Base-by-base conservation (phyloP, 2,113 vertebrate genomes). In the Chunga burmeisteri region DNA sequence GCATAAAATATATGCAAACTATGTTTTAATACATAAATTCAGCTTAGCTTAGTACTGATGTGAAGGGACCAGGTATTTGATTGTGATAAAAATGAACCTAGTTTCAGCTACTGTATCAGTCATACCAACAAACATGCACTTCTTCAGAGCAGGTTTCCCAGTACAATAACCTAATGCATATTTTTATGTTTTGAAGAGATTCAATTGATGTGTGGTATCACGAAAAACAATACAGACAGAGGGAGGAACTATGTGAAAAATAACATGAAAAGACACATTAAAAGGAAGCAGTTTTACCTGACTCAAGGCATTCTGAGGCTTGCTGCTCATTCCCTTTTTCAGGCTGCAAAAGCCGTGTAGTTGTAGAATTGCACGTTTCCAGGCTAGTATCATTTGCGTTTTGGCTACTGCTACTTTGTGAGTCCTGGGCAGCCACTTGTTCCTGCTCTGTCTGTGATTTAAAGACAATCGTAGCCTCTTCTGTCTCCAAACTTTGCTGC, bases 281-380 rank as follows among this genome's bases (percentile, higher is more conserved):
- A 77, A 65, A 95, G 23, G 71, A 86, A 87, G 44, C 46, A 22
- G 42, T 44, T 88, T 93, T 92, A 99, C 99, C 98, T 94, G 98
- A 98, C 50, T 95, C 97, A 73, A 92, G 93, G 78, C 97, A 98
- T 94, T 99, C 98, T 72, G 98, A 97, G 2, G 97, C 97, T 73
- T 97, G 98, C 11, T 97, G 98, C 3, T 97, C 97, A 42, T 94
- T 96, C 40, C 98, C 97, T 46, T 98, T 98, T 63, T 98, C 98
- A 74, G 98, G 97, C 46, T 98, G 97, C 65, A 98, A 38, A 32
- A 97, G 97, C 82, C 98, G 96, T 42, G 95, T 88, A 67, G 98
- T 91, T 38, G 96, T 79, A 65, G 97, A 97, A 85, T 81, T 98
- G 70, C 91, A 98, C 16, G 71, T 95, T 63, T 98, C 97, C 77